Evolutionary conservation across 1,140 invertebrate species (phyloP).

Genomic region (Nylanderia fulva): DNA sequence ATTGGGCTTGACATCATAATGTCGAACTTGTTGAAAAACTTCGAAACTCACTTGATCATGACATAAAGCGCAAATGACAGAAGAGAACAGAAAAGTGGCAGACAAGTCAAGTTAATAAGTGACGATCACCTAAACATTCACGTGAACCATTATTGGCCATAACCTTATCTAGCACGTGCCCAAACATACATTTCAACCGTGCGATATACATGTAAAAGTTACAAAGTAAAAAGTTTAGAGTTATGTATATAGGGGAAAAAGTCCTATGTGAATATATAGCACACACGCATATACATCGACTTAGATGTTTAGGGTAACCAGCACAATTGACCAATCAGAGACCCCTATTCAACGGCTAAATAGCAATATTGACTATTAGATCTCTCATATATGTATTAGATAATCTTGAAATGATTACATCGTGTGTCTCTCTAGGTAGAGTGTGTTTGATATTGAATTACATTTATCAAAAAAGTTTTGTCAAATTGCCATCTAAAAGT

Average conservation of each 20-base stretch:
- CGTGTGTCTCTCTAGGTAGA: neutral
- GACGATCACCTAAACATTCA: slow-evolving; percentile 36
- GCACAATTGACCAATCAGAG: too few species aligned
- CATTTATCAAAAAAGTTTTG: too few species aligned
- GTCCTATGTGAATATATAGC: too few species aligned
- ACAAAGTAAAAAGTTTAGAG: too few species aligned
- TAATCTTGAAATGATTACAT: neutral
- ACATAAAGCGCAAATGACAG: slow-evolving; percentile 42
- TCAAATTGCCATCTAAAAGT: too few species aligned
- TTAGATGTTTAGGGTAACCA: too few species aligned
- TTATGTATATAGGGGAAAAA: too few species aligned
- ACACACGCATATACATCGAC: too few species aligned
- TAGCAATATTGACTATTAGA: too few species aligned
- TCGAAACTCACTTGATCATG: slow-evolving; percentile 35
- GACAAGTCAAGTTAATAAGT: slow-evolving; percentile 25
- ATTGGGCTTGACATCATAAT: slow-evolving; percentile 32
- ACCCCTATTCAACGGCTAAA: too few species aligned
- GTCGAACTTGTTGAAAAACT: slow-evolving; percentile 60
- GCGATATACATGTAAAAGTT: neutral
- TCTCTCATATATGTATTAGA: too few species aligned
- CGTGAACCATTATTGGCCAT: neutral
- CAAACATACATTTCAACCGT: neutral
- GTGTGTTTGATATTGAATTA: neutral
- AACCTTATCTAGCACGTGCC: neutral
- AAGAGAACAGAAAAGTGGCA: neutral